Evolutionary conservation across 2,888 invertebrate species (phyloP).

Genomic region (Drosophila nr. perissopoda): DNA sequence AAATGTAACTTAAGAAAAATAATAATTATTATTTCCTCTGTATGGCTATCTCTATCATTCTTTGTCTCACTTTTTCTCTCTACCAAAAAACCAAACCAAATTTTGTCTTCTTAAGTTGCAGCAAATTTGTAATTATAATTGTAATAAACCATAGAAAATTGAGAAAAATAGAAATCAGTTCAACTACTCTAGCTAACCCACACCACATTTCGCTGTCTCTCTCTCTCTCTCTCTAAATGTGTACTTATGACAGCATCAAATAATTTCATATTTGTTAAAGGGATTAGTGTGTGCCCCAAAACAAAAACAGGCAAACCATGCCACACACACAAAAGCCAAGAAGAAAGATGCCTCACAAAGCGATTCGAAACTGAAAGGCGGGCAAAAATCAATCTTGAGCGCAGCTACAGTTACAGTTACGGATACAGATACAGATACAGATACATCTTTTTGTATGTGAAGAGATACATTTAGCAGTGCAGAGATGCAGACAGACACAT

Average conservation of each 20-base stretch:
- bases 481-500: conserved; percentile 48
- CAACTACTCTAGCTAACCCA: conserved; percentile 8
- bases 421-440: conserved; percentile 31
- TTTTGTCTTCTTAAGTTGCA: background rate
- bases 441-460: conserved; percentile 34
- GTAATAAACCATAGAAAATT: conserved; percentile 29
- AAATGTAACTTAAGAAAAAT: background rate
- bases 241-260: conserved; percentile 61
- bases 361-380: conserved; percentile 60
- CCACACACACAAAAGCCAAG: conserved; percentile 28
- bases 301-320: conserved; percentile 30
- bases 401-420: conserved; percentile 50
- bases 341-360: conserved; percentile 31
- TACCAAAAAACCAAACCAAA: background rate
- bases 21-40: background rate
- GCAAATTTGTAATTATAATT: conserved; percentile 35
- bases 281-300: conserved; percentile 44
- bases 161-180: conserved; percentile 16
- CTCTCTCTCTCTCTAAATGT: background rate
- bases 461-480: conserved; percentile 24
- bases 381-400: conserved; percentile 71
- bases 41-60: background rate
- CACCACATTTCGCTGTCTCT: background rate
- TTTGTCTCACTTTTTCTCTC: background rate
- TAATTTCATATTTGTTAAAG: conserved; percentile 75